Percentiles rank a stretch among this genome's conserved stretches.
phyloP scores from a whole-genome alignment of 2,113 vertebrate species.

The Amphilophus citrinellus region DNA sequence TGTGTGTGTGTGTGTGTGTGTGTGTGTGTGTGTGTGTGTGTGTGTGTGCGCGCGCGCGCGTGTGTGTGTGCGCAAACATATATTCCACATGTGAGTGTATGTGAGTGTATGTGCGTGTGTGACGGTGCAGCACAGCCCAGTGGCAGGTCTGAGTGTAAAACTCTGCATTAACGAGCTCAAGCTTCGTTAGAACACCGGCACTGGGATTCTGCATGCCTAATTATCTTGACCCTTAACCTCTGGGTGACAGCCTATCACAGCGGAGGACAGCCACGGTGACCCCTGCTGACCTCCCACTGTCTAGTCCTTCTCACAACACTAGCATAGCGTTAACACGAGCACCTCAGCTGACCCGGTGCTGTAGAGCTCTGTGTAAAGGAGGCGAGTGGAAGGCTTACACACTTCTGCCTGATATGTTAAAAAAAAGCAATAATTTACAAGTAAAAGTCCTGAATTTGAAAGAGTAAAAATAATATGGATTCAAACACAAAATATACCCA shows the following conservation, averaged over 20 bases:
- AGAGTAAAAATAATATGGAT: not conserved
- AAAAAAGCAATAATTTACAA: not conserved
- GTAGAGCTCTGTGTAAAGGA: constrained; percentile 36
- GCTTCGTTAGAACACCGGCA: constrained; percentile 71
- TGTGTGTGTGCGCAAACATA: no score
- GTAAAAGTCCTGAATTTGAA: constrained; percentile 10
- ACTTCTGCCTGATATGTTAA: constrained; percentile 12
- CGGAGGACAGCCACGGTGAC: constrained; percentile 77
- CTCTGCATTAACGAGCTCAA: constrained; percentile 78
- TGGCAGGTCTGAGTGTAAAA: constrained; percentile 80
- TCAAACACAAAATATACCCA: not conserved
- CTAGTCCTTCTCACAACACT: constrained; percentile 77
- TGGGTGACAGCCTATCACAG: constrained; percentile 82
- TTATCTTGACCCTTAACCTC: constrained; percentile 74
- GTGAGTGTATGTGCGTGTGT: constrained; percentile 47
- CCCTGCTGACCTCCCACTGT: constrained; percentile 75
- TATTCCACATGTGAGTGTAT: no score
- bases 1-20: constrained; percentile 53
- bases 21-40: constrained; percentile 31
- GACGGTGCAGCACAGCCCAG: constrained; percentile 70
- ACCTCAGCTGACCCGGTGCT: constrained; percentile 55
- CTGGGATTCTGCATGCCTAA: constrained; percentile 75
- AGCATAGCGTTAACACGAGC: constrained; percentile 73
- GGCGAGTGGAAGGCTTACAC: constrained; percentile 26
- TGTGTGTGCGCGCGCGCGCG: no score